Conservation (phyloP, 2,888 invertebrate genomes). For the Phlogophora meticulosa region DNA sequence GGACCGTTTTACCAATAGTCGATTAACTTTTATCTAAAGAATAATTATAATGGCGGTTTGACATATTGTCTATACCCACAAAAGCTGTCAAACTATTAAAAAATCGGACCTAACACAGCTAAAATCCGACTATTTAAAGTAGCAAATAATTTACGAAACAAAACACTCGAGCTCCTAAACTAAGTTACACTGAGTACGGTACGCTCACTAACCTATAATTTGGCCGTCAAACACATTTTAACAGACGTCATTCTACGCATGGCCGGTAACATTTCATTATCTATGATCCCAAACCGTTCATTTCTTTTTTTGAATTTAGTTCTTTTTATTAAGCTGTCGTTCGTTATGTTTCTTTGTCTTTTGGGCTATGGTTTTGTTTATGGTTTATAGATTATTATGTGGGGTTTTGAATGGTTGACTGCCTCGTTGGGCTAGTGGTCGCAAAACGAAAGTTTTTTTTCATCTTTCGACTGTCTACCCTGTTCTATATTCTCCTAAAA, state of each 20-base stretch:
- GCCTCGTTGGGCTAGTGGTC: too few species aligned
- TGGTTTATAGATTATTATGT: conserved; percentile 19
- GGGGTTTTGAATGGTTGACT: conserved; percentile 2
- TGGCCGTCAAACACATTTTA: conserved; percentile 87
- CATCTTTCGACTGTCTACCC: too few species aligned
- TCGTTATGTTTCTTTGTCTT: conserved; percentile 59
- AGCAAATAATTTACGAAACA: not conserved
- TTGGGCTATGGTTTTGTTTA: conserved; percentile 48
- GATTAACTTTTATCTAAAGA: too few species aligned
- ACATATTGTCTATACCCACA: too few species aligned
- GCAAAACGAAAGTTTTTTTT: too few species aligned
- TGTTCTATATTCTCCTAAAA: too few species aligned
- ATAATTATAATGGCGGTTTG: too few species aligned
- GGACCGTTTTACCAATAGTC: too few species aligned
- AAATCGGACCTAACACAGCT: too few species aligned
- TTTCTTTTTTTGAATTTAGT: conserved; percentile 71
- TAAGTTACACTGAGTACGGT: conserved; percentile 64
- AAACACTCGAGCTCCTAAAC: conserved; percentile 51
- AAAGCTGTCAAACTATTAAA: too few species aligned
- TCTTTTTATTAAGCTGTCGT: conserved; percentile 51
- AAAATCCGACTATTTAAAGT: not conserved
- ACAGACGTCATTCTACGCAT: conserved; percentile 83
- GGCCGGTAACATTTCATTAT: conserved; percentile 82
- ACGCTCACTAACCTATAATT: conserved; percentile 81
- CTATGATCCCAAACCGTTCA: conserved; percentile 79